Percentiles rank a stretch among this genome's conserved stretches.
These are phyloP conservation scores for Sardina pilchardus DNA, from an alignment of 2,113 vertebrate species.

Conservation along the genomic window DNA sequence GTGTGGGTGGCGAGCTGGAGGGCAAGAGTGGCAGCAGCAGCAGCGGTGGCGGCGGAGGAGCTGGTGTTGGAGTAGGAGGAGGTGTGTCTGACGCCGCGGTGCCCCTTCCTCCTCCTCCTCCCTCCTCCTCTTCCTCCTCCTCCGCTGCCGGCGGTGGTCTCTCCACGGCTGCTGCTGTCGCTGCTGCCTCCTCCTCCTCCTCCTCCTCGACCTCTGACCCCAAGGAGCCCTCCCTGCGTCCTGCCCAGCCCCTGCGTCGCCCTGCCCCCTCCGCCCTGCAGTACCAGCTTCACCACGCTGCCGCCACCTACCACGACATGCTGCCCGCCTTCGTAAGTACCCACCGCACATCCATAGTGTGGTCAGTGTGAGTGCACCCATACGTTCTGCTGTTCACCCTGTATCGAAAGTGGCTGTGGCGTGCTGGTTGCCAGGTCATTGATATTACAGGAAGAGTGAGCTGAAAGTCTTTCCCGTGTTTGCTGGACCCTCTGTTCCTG, in stretches of 20 bases:
- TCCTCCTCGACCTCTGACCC: conserved; percentile 66
- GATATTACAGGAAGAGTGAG: too few relatives aligned
- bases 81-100: conserved; percentile 79
- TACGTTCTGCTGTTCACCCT: neutral
- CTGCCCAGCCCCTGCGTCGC: conserved; percentile 85
- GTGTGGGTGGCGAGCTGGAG: conserved; percentile 87
- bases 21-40: conserved; percentile 75
- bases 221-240: conserved; percentile 91
- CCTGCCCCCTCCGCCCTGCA: conserved; percentile 79
- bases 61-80: conserved; percentile 3
- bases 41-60: conserved; percentile 47
- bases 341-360: too few relatives aligned
- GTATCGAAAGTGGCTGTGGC: too few relatives aligned
- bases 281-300: conserved; percentile 89
- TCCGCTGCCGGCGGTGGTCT: conserved; percentile 3
- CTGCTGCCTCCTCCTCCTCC: neutral
- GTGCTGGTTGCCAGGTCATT: too few relatives aligned
- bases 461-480: neutral
- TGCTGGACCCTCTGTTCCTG: neutral
- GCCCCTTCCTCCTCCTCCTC: conserved; percentile 69
- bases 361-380: too few relatives aligned
- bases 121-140: conserved; percentile 57
- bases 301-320: conserved; percentile 96
- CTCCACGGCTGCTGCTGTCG: neutral
- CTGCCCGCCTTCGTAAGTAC: conserved; percentile 96